phyloP scores from a whole-genome alignment of 2,888 invertebrate genomes.

The Leptogaster cylindrica region DNA sequence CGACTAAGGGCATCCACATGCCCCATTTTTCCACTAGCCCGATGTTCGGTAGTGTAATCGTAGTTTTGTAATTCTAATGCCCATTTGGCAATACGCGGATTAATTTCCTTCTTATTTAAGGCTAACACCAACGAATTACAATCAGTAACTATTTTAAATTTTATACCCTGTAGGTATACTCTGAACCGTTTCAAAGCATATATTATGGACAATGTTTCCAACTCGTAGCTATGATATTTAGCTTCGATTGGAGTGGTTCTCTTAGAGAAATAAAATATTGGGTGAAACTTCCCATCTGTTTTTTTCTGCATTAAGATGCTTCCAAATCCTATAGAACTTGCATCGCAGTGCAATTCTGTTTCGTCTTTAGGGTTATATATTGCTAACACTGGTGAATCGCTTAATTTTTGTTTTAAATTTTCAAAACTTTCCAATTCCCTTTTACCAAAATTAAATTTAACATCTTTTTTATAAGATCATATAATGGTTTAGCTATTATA shows the following conservation, averaged over 20 bases:
- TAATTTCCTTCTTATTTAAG: constrained; percentile 52
- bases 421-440: constrained; percentile 29
- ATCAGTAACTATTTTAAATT: constrained; percentile 52
- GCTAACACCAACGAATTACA: constrained; percentile 51
- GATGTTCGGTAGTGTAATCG: constrained; percentile 49
- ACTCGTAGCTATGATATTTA: constrained; percentile 44
- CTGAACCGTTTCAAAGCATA: constrained; percentile 51
- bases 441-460: not conserved
- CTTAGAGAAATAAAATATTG: not conserved
- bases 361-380: constrained; percentile 46
- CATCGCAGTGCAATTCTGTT: constrained; percentile 53
- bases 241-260: not conserved
- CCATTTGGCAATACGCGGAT: constrained; percentile 53
- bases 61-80: constrained; percentile 49
- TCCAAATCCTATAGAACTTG: constrained; percentile 50
- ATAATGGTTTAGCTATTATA: not conserved
- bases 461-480: not conserved
- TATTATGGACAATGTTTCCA: constrained; percentile 50
- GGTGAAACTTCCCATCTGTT: not conserved
- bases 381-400: constrained; percentile 19
- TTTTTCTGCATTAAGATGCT: not conserved
- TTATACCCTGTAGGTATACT: constrained; percentile 50
- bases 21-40: constrained; percentile 48
- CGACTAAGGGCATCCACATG: constrained; percentile 40
- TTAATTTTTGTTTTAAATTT: not conserved